Evolutionary conservation across 2,888 invertebrate genomes (phyloP), one percentile per base, ranked within the genome.

Genomic region (Trimorus sp.): DNA sequence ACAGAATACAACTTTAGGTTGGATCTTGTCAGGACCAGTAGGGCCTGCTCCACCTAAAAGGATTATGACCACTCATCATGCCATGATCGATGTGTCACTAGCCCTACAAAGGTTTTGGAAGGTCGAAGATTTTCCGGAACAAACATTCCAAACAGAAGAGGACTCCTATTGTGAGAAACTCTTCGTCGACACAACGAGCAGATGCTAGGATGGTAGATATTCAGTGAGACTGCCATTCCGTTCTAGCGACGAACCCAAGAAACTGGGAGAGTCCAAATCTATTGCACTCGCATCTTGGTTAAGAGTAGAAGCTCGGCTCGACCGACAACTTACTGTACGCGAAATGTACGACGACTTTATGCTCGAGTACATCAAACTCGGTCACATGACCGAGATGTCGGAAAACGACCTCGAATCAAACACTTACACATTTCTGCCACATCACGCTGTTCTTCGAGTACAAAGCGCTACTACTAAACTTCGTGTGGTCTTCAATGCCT

Each of bases 1-100:
- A 9, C 70, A 70, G 48, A 36, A 15, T 7, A 59, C 70, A 3
- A 37, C 42, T 0, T 26, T 70, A 4, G 70, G 70, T 7, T 70
- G 70, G 70, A 58, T 70, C 7, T 26, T 70, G 38, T 51, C 58
- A n/a, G 70, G 70, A 0, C 70, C 70, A 14, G 48, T 60, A 1
- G 12, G 60, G 51, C 4, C 15, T 1, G 0, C n/a, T 7, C n/a
- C n/a, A 7, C 6, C n/a, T 7, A 1, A n/a, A 2, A 38, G 40
- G 12, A 51, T 38, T 11, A 45, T 73, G 7, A 12, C 36, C 12
- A 54, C 54, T 0, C 62, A 62, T 15, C 63, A 73, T 11, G 49
- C 62, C 1, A 36, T 26, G 26, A 26, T 26, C 26, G 26, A 26
- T 26, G 26, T 26, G 26, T 26, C 26, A 26, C 26, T 3, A 4